Percentiles rank a stretch among this genome's conserved stretches.
Conservation (phyloP, 2,113 vertebrate genomes). For the Tachuris rubrigastra region DNA sequence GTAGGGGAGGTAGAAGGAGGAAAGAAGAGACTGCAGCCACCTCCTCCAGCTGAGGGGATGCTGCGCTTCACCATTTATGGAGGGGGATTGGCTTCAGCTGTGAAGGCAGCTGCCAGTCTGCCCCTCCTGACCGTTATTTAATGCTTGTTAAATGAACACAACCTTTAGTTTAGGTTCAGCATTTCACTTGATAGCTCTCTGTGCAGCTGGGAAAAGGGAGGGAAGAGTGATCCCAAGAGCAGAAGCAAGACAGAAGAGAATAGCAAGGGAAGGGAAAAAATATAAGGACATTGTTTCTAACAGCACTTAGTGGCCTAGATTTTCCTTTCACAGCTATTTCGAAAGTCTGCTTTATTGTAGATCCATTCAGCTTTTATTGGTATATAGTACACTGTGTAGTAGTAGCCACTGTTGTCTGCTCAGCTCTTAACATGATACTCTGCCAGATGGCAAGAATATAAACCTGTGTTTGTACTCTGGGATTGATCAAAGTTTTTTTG, state of each 20-base stretch:
- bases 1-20: background rate
- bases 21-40: background rate
- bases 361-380: constrained; percentile 62
- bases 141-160: constrained; percentile 41
- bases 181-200: constrained; percentile 43
- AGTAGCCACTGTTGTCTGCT: constrained; percentile 61
- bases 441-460: constrained; percentile 69
- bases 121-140: background rate
- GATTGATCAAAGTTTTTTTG: constrained; percentile 52
- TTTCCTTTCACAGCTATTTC: constrained; percentile 62
- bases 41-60: background rate
- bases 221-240: constrained; percentile 38
- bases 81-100: constrained; percentile 25
- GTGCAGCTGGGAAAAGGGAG: constrained; percentile 40
- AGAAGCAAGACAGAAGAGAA: constrained; percentile 21
- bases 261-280: background rate
- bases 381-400: constrained; percentile 32
- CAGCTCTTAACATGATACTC: constrained; percentile 60
- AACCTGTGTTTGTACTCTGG: constrained; percentile 57
- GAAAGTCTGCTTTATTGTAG: constrained; percentile 55
- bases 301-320: constrained; percentile 61
- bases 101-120: constrained; percentile 24
- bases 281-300: constrained; percentile 50
- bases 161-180: constrained; percentile 28
- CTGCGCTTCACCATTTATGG: background rate